Evolutionary conservation across 2,888 invertebrate species (phyloP), one percentile per base, ranked within the genome.

Genomic region (Listrodromus nycthemerus): DNA sequence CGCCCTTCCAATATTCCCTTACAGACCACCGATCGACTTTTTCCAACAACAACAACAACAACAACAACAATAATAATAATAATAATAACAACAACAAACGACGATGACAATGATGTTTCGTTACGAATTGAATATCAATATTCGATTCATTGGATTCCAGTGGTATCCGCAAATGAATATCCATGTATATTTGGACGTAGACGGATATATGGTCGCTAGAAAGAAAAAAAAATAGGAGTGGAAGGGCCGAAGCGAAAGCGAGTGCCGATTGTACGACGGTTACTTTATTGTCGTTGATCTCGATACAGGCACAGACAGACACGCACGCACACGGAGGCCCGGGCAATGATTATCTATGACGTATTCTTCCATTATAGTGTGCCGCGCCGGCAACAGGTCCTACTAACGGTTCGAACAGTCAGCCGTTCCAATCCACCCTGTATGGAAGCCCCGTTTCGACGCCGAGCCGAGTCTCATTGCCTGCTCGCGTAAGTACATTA

Each of bases 331-430:
- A 30, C 76, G 83, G n/a, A n/a, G n/a, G 79, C 76, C 77, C 58
- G 55, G 82, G 85, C 83, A 86, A 86, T 87, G 88, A 88, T 88
- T 88, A 91, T 91, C 90, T 89, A 91, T 90, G 91, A 92, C 89
- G 91, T 87, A 91, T 92, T 92, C 90, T 92, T 91, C 91, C 90
- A 91, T 91, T 91, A 91, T 91, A 66, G 70, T 81, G 89, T 87
- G 87, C 86, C 86, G 69, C 21, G 52, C 86, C 87, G 89, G 91
- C 92, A 91, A 92, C 91, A 92, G 92, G 92, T 92, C 90, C 91
- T 90, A 90, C 89, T 90, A 89, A 89, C 86, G 78, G 41, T 83
- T 73, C 70, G 67, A 80, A 80, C 80, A 69, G 61, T 78, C 70
- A 73, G 80, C 74, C 74, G 69, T 37, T 61, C 70, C 24, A 24